A percentile compares a stretch with the other conserved stretches of the same genome.
phyloP scores from a whole-genome alignment of 2,797 vertebrate species.

The Tachyglossus aculeatus region DNA sequence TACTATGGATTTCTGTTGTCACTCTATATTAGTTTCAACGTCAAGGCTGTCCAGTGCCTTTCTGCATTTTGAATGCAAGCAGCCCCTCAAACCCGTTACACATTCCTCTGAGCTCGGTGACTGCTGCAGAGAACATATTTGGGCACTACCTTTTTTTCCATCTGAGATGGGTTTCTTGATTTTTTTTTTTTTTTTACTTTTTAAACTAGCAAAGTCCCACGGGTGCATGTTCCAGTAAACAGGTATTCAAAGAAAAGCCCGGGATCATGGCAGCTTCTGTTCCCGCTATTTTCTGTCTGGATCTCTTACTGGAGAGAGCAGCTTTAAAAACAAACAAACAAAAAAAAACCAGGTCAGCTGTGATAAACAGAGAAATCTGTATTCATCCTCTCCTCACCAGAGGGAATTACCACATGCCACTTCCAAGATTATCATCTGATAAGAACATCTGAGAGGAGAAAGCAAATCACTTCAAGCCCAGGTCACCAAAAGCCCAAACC shows the following conservation, averaged over 20 bases:
- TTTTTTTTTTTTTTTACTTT: neutral
- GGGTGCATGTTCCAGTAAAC: slow-evolving; percentile 23
- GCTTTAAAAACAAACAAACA: no score
- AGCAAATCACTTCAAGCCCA: neutral
- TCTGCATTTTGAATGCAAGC: slow-evolving; percentile 41
- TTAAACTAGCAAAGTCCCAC: neutral
- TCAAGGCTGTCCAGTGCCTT: slow-evolving; percentile 29
- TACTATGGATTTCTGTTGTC: slow-evolving; percentile 49
- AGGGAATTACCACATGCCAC: slow-evolving; percentile 7
- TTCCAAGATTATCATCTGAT: slow-evolving; percentile 36
- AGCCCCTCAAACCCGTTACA: neutral
- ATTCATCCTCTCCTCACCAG: slow-evolving; percentile 13
- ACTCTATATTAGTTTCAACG: slow-evolving; percentile 46
- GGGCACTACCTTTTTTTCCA: slow-evolving; percentile 18
- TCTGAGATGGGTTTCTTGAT: slow-evolving; percentile 12
- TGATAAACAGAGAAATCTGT: neutral
- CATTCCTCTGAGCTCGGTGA: slow-evolving; percentile 33
- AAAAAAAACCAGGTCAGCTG: no score
- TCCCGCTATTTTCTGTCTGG: slow-evolving; percentile 17
- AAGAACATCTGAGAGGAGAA: slow-evolving; percentile 27
- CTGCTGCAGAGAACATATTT: slow-evolving; percentile 16
- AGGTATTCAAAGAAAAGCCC: neutral
- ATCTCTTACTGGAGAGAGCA: neutral
- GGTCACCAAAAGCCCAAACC: neutral
- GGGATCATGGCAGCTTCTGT: slow-evolving; percentile 12